Evolutionary conservation across 2,888 invertebrate species (phyloP), one percentile per base, ranked within the genome.

Genomic region (Heliconius sara): DNA sequence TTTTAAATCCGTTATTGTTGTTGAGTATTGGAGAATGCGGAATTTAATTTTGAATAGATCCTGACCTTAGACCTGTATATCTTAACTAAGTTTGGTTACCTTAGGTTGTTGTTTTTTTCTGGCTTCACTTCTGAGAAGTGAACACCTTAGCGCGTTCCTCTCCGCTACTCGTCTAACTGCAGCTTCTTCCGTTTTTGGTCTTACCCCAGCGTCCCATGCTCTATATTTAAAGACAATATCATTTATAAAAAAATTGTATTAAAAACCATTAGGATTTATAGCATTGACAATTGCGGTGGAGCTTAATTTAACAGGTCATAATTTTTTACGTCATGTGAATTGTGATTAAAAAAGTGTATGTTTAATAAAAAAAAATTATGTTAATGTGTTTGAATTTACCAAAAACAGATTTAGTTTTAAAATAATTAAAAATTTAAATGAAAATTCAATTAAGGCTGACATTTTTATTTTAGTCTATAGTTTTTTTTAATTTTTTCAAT

Each of bases 81-180:
- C 10, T n/a, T 7, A 30, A 65, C 5, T 27, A 30, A 30, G 13
- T 12, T 0, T 16, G 30, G 79, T 68, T 85, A 94, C 95, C 90
- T 94, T 95, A 3, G 94, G 94, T 76, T 91, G 93, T 87, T 96
- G 96, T 83, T 95, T 96, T 86, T 95, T 94, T 82, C 95, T 89
- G 43, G 94, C 94, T 85, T 96, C 97, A 89, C 96, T 97, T 84
- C 97, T 96, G 84, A 98, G 96, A 76, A 98, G 94, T 22, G 97
- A 98, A 83, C 98, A 96, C 4, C 98, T 95, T 25, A 98, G 91
- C 0, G 98, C 97, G 88, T 98, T 98, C 70, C 98, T 95, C 87
- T 98, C 98, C 81, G 98, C 98, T 60, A 98, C 97, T 71, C 97
- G 95, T 22, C 97, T 96, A 80, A 97, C 97, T 76, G 96, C 97